Percentiles rank a stretch among this genome's conserved stretches.
Evolutionary conservation across 2,797 vertebrate genomes (phyloP).

Genomic region (Betta splendens): DNA sequence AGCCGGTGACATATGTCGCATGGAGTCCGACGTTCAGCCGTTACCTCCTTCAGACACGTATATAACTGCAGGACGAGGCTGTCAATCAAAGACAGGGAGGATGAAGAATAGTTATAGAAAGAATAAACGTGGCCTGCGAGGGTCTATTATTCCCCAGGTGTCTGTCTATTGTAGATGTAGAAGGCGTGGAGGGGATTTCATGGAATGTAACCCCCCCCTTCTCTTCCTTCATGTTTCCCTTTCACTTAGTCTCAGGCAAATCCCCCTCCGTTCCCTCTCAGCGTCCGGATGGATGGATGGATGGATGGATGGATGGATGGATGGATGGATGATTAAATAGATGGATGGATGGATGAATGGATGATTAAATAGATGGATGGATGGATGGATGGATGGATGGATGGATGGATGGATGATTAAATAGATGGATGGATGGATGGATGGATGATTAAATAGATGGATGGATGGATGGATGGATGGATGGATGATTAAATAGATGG

Average conservation of each 20-base stretch:
- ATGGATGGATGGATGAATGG: no score
- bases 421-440: no score
- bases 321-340: no score
- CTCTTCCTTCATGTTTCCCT: slow-evolving; percentile 24
- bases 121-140: slow-evolving; percentile 38
- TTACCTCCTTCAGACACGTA: not conserved
- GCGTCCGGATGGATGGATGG: slow-evolving; percentile 50
- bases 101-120: slow-evolving; percentile 29
- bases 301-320: no score
- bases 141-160: slow-evolving; percentile 54
- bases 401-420: no score
- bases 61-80: slow-evolving; percentile 1
- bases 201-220: slow-evolving; percentile 47
- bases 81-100: slow-evolving; percentile 24
- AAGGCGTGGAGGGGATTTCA: slow-evolving; percentile 48
- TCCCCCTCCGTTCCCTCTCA: slow-evolving; percentile 14
- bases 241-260: slow-evolving; percentile 15
- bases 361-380: no score
- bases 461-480: no score
- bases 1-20: not conserved
- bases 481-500: no score
- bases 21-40: no score
- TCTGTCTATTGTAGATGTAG: slow-evolving; percentile 41
- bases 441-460: no score
- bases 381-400: no score